phyloP scores from a whole-genome alignment of 2,113 vertebrate species.

The Pelobates fuscus region DNA sequence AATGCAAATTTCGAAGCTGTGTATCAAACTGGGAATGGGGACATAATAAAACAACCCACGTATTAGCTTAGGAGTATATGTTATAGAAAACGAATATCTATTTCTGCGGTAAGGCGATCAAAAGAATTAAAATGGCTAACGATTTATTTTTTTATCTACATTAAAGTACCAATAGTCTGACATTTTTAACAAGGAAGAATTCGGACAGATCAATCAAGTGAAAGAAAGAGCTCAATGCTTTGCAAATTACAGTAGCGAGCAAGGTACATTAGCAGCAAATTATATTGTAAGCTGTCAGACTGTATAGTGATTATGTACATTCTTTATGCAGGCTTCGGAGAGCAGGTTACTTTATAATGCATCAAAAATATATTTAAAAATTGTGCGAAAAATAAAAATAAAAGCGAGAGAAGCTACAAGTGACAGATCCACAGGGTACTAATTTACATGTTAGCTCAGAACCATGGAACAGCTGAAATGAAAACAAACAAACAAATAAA shows the following conservation, averaged over 20 bases:
- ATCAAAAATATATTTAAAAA: neutral
- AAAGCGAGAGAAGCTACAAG: neutral
- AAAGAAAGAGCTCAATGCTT: neutral
- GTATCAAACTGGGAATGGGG: neutral
- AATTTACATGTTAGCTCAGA: too few relatives aligned
- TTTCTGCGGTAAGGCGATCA: neutral
- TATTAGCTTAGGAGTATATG: slow-evolving; percentile 25
- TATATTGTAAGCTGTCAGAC: neutral
- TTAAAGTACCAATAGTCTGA: neutral
- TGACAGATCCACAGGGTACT: neutral
- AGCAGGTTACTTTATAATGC: neutral
- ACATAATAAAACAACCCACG: slow-evolving; percentile 22
- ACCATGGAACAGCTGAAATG: too few relatives aligned
- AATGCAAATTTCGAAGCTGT: slow-evolving; percentile 57
- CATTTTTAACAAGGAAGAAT: neutral
- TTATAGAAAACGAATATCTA: neutral
- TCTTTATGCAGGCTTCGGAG: neutral
- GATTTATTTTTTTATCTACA: neutral
- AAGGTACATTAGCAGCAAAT: slow-evolving; percentile 10
- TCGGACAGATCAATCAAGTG: neutral
- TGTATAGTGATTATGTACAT: neutral
- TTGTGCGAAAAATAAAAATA: too few relatives aligned
- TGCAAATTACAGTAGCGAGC: neutral
- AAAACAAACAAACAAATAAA: too few relatives aligned
- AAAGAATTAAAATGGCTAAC: neutral